Base-by-base conservation (phyloP, 2,888 invertebrate genomes). In the Dascillus cervinus region DNA sequence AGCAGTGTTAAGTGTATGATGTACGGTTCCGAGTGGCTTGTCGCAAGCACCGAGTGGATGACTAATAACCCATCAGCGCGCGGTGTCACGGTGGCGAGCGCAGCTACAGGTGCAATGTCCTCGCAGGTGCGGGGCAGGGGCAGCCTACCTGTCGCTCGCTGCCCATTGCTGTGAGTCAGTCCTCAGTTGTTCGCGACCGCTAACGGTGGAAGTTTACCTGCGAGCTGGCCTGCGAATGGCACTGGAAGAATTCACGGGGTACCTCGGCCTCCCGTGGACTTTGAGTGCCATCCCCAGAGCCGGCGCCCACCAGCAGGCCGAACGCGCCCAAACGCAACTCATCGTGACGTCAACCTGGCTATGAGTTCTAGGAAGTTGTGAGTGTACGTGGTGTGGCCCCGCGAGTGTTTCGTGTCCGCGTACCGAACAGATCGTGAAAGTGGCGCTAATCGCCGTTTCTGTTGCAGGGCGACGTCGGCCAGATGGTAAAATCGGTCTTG, bases 171-270 rank as follows among this genome's bases (percentile, higher is more conserved):
- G 47, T 50, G 55, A 56, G 55, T 56, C 51, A 49, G 50, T 50
- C 41, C 43, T 35, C 40, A 38, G 39, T 39, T 39, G 39, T 41
- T 41, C 38, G 41, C 40, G 39, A 25, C 29, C 26, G 35, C 32
- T 26, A 28, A 29, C 8, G 13, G 9, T 25, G 19, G 22, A 14
- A 26, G 29, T 24, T n/a, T n/a, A n/a, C n/a, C 24, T 14, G 29
- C 22, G 30, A 34, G 38, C 43, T 45, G 59, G 58, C 58, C 79
- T 79, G 77, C 77, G 76, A 81, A 82, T 82, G 82, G 82, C 82
- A 82, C 82, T 82, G 80, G 81, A 81, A 82, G 82, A 81, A 82
- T 82, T 82, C 82, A 82, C 82, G 82, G 80, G 80, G 77, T 74
- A 64, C 57, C 65, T 50, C 52, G 53, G 56, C 66, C 57, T 62